Base-by-base conservation (phyloP, 2,888 invertebrate species). In the Cantharis rustica region DNA sequence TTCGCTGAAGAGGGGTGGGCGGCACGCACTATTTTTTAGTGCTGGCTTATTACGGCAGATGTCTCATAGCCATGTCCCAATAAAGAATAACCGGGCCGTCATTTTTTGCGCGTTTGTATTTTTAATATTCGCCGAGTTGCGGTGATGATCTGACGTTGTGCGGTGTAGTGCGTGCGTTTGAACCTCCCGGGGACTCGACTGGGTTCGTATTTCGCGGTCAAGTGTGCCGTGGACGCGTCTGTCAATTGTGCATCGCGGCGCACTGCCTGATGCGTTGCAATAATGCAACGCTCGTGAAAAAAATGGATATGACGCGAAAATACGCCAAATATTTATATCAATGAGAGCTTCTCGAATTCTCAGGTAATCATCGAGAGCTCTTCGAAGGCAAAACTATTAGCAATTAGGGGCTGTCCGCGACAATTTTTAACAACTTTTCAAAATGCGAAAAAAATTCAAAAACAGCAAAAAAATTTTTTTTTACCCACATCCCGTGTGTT, bases 11-110 rank as follows among this genome's bases (percentile, higher is more conserved):
- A 80, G 80, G 85, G 86, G 85, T 90, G 91, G 90, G 89, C 84
- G 80, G 89, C 89, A 90, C 90, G 90, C 91, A 90, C 90, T 91
- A 91, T 90, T 91, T 91, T 91, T 91, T 91, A 91, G 91, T 90
- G 90, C 89, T 88, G 89, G 90, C 90, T 91, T 90, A 91, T 91
- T 90, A 90, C 91, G 89, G 90, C 91, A 91, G 91, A 91, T 91
- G 91, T 90, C 91, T 91, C 90, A 90, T 90, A 89, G 89, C 89
- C 86, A 88, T 88, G 88, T 88, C 86, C 88, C 88, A 88, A 88
- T 89, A 88, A 89, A 88, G 88, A 88, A 88, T 88, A 88, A 87
- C 84, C 83, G 82, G 81, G 84, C 85, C 86, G 86, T 86, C 86
- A 87, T 88, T 88, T 88, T 88, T 88, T 88, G 87, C 87, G 87